Evolutionary conservation across 1,140 invertebrate genomes (phyloP).

Genomic region (Drosophila pruinosa): DNA sequence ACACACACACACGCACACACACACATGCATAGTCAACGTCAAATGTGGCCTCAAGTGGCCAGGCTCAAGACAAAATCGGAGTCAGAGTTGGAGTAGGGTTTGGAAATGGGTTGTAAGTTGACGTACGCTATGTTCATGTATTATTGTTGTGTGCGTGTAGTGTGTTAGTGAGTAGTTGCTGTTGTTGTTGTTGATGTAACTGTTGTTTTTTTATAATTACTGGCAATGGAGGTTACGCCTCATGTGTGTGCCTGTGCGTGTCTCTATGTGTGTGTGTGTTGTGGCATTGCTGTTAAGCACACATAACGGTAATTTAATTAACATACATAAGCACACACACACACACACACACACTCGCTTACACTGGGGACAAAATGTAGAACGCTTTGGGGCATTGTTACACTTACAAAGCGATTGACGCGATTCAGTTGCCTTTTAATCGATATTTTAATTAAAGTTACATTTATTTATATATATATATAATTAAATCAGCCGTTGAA

Average conservation of each 20-base stretch:
- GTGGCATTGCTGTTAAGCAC: conserved; percentile 60
- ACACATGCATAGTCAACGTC: not conserved
- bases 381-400: conserved; percentile 17
- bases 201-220: conserved; percentile 74
- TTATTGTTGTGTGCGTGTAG: conserved; percentile 14
- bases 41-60: conserved; percentile 62
- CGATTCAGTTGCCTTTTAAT: conserved; percentile 18
- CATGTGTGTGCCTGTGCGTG: not conserved
- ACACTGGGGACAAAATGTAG: conserved; percentile 5
- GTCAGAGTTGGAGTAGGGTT: conserved; percentile 5
- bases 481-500: not conserved
- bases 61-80: conserved; percentile 45
- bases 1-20: conserved; percentile 26
- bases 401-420: conserved; percentile 58
- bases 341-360: conserved; percentile 22
- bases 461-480: not conserved
- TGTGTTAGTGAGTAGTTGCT: conserved; percentile 1
- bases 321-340: conserved; percentile 64
- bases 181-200: conserved; percentile 29
- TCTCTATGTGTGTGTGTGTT: conserved; percentile 26
- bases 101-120: conserved; percentile 63
- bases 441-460: conserved; percentile 26
- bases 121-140: conserved; percentile 36
- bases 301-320: conserved; percentile 80
- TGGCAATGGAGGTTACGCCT: conserved; percentile 48